Percentiles rank a stretch among this genome's conserved stretches.
These are phyloP conservation scores for Scortum barcoo DNA, from an alignment of 2,113 vertebrate genomes.

Conservation along the genomic window DNA sequence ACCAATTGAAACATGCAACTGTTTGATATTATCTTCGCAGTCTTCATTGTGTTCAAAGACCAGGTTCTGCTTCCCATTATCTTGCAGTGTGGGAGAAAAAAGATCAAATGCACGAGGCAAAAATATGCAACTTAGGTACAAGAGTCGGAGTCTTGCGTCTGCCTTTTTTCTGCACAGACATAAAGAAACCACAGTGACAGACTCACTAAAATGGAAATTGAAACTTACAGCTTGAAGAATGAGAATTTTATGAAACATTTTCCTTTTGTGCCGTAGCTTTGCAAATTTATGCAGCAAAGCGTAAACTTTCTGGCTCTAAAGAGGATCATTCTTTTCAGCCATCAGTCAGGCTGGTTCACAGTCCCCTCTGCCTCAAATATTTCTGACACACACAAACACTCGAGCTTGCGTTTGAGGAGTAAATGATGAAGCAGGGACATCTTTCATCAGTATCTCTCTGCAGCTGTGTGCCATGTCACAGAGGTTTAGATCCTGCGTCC, in stretches of 20 bases:
- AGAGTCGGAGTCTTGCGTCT: conserved; percentile 16
- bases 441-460: conserved; percentile 37
- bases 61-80: conserved; percentile 46
- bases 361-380: conserved; percentile 44
- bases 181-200: conserved; percentile 34
- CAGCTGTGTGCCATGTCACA: background rate
- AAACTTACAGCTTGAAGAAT: conserved; percentile 72
- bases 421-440: conserved; percentile 43
- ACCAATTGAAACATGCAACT: conserved; percentile 37
- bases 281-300: conserved; percentile 63
- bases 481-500: background rate
- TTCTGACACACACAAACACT: conserved; percentile 48
- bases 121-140: conserved; percentile 46
- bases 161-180: conserved; percentile 45
- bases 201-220: conserved; percentile 67
- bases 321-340: conserved; percentile 70
- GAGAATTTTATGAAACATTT: conserved; percentile 66
- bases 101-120: conserved; percentile 36
- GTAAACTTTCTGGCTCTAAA: conserved; percentile 63
- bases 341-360: conserved; percentile 59
- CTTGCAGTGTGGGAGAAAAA: conserved; percentile 29
- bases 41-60: conserved; percentile 51
- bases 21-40: conserved; percentile 14
- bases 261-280: conserved; percentile 63
- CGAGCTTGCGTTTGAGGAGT: conserved; percentile 19